These are phyloP conservation scores for Philaethria dido DNA, from an alignment of 2,888 invertebrate species.

Conservation along the genomic window DNA sequence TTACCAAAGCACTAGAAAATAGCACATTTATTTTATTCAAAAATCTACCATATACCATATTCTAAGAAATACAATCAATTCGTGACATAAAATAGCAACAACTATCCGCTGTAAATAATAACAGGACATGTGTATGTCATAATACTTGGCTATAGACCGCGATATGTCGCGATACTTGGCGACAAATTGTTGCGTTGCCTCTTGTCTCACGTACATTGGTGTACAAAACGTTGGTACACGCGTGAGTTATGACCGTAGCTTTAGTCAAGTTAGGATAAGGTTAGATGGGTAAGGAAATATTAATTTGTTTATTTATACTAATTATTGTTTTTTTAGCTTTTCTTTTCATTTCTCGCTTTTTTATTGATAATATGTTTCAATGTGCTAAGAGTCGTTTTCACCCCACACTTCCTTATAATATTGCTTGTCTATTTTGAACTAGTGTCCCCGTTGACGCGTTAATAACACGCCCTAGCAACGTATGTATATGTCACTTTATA, in stretches of 20 bases:
- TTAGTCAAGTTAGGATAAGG: constrained; percentile 32
- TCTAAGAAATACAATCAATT: constrained; percentile 39
- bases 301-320: no score
- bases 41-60: constrained; percentile 13
- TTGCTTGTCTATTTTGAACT: no score
- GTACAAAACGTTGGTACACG: constrained; percentile 48
- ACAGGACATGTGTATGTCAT: constrained; percentile 42
- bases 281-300: constrained; percentile 18
- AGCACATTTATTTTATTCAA: constrained; percentile 10
- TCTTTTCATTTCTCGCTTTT: no score
- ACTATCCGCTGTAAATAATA: constrained; percentile 47
- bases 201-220: constrained; percentile 35
- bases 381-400: no score
- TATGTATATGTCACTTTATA: no score
- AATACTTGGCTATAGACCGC: constrained; percentile 43
- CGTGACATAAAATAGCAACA: constrained; percentile 44
- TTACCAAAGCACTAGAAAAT: constrained; percentile 7
- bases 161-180: constrained; percentile 54
- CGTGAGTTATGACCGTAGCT: constrained; percentile 48
- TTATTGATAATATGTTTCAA: no score
- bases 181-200: constrained; percentile 68
- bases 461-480: no score
- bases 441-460: no score
- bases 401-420: no score
- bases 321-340: no score